These are phyloP conservation scores for Anguilla marmorata DNA, from an alignment of 2,797 vertebrate genomes.

Conservation along the genomic window DNA sequence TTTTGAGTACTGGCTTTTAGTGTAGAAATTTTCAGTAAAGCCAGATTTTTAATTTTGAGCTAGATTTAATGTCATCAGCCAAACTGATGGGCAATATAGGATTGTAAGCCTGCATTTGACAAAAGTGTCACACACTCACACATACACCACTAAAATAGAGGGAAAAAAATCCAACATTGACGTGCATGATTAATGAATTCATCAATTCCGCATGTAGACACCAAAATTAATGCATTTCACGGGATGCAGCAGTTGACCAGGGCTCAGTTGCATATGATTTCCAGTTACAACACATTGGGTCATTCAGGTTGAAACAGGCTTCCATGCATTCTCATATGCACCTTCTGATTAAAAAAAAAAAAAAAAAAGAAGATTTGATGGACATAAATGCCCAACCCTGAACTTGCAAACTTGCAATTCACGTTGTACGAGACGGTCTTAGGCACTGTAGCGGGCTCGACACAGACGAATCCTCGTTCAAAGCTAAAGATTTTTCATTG, in stretches of 20 bases:
- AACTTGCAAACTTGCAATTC: conserved; percentile 39
- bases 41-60: neutral
- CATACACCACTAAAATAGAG: neutral
- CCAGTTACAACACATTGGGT: conserved; percentile 8
- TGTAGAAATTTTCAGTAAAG: neutral
- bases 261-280: conserved; percentile 2
- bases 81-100: neutral
- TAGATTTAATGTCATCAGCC: neutral
- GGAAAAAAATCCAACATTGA: neutral
- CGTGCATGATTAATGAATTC: conserved; percentile 5
- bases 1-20: neutral
- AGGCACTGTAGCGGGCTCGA: conserved; percentile 42
- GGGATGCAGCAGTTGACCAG: neutral
- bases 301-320: neutral
- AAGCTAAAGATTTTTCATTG: conserved; percentile 52
- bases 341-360: neutral
- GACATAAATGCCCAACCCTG: neutral
- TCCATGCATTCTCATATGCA: neutral
- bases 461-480: conserved; percentile 50
- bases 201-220: neutral
- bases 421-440: conserved; percentile 32
- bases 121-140: neutral
- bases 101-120: neutral
- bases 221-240: neutral
- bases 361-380: neutral